Evolutionary conservation across 2,797 vertebrate species (phyloP), one percentile per base, ranked within the genome.

Genomic region (Ptychobarbus kaznakovi): DNA sequence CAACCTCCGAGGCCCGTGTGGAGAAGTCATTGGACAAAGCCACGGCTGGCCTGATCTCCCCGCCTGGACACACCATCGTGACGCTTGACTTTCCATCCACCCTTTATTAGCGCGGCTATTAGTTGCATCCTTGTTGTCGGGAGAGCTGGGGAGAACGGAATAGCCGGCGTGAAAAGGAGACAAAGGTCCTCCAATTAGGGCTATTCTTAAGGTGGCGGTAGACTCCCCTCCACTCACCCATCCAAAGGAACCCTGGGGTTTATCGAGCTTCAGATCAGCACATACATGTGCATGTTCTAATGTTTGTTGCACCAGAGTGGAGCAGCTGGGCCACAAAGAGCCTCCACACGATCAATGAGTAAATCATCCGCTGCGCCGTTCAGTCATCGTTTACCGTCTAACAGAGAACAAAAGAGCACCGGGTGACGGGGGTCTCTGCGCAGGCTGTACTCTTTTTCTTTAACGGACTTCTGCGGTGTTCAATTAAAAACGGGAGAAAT

Each of bases 141-240:
- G 75, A 72, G 80, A 70, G 42, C 3, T 25, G 76, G 63, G 28
- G 61, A 53, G 75, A 79, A 85, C 49, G 65, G 83, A 87, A 86
- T 75, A 86, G 86, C 76, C 56, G 66, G 44, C 65, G 51, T 76
- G 84, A 83, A 87, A 91, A 96, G 94, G 89, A 93, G 93, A 93
- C 88, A 93, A 92, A 94, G 94, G 93, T 94, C 93, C 94, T 92
- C 95, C 97, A 98, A 97, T 99, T 98, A 98, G 95, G 94, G 94
- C 93, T 94, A 94, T 95, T 93, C 93, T 91, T 95, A 95, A 93
- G 94, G 95, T 95, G 95, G 87, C 91, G 95, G 86, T 70, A 80
- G 63, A 75, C 85, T 28, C 63, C n/a, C 65, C 63, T 61, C 38
- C 65, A 32, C 80, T 32, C 63, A 93, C 92, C 94, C 94, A 93